These are phyloP conservation scores for Pardalotus punctatus DNA, from an alignment of 2,113 vertebrate genomes.

Conservation along the genomic window DNA sequence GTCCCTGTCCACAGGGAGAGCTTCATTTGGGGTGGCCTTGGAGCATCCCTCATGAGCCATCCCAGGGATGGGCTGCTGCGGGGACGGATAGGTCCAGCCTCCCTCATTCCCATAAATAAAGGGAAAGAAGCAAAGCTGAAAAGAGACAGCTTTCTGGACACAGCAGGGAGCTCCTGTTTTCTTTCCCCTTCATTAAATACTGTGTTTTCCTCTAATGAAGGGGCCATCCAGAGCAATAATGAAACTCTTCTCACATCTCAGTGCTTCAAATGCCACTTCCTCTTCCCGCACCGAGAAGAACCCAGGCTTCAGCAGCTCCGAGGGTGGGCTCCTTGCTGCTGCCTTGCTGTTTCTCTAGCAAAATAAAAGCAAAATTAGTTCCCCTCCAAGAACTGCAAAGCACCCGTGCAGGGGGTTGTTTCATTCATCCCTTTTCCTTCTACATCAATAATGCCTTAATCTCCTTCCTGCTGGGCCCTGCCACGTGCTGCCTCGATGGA, in stretches of 20 bases:
- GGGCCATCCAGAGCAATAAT: slow-evolving; percentile 48
- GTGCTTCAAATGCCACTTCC: slow-evolving; percentile 15
- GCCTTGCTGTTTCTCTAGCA: not conserved
- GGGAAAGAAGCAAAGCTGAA: not conserved
- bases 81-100: not conserved
- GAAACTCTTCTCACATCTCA: slow-evolving; percentile 29
- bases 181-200: slow-evolving; percentile 46
- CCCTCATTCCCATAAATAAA: not conserved
- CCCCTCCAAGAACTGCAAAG: not conserved
- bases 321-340: not conserved
- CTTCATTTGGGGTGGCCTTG: not conserved
- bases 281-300: not conserved
- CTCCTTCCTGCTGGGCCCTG: not conserved
- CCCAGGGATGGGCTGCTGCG: rapidly evolving
- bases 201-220: slow-evolving; percentile 34
- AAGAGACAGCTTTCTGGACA: not conserved
- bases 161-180: slow-evolving; percentile 30
- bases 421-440: not conserved
- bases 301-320: not conserved
- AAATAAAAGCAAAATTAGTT: slow-evolving; percentile 52
- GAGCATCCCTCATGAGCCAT: not conserved
- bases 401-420: not conserved
- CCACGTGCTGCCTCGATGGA: rapidly evolving
- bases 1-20: not conserved
- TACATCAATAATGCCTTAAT: slow-evolving; percentile 11